phyloP scores from a whole-genome alignment of 2,888 invertebrate genomes.

The Monopis laevigella region DNA sequence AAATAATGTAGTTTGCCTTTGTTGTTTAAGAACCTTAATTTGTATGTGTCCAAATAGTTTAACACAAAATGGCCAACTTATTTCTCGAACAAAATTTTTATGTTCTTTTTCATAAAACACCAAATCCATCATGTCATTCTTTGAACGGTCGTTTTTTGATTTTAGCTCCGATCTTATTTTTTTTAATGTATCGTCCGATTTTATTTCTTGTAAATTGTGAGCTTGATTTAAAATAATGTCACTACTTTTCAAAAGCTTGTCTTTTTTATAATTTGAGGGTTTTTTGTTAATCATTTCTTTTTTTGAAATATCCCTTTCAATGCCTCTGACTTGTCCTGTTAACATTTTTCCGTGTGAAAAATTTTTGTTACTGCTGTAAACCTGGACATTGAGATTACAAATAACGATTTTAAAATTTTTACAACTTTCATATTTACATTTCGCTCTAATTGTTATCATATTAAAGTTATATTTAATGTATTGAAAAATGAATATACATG shows the following conservation, averaged over 20 bases:
- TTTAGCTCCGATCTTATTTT: not conserved
- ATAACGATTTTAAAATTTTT: not conserved
- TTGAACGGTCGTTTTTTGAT: not conserved
- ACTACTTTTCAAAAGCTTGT: not conserved
- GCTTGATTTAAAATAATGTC: too few relatives aligned
- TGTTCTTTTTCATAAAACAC: too few relatives aligned
- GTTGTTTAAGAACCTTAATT: not conserved
- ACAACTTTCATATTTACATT: not conserved
- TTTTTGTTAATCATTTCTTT: not conserved
- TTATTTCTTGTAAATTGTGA: too few relatives aligned
- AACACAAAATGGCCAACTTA: not conserved
- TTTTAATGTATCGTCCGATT: not conserved
- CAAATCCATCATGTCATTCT: not conserved
- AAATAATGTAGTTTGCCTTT: not conserved
- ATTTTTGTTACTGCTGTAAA: not conserved
- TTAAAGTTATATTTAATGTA: not conserved
- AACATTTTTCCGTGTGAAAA: not conserved
- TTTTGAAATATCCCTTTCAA: not conserved
- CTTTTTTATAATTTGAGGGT: not conserved
- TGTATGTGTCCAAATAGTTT: not conserved
- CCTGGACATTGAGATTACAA: not conserved
- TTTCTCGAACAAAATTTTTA: too few relatives aligned
- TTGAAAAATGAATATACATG: not conserved
- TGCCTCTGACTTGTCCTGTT: not conserved
- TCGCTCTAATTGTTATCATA: not conserved